phyloP scores from a whole-genome alignment of 2,797 vertebrate genomes.

The Malacoraja senta region DNA sequence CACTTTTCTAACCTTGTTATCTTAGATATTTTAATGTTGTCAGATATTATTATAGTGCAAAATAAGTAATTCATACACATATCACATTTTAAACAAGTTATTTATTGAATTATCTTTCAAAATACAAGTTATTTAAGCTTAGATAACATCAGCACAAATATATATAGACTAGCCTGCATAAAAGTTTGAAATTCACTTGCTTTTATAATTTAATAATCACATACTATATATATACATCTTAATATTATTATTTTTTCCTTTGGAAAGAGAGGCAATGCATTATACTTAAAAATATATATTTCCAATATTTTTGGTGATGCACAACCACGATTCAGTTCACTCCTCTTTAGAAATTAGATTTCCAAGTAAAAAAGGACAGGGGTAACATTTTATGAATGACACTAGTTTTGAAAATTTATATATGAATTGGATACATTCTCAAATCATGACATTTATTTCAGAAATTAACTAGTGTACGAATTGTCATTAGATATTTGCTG shows the following conservation, averaged over 20 bases:
- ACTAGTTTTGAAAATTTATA: neutral
- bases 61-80: neutral
- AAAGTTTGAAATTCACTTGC: neutral
- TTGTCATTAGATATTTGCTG: neutral
- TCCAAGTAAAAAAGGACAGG: neutral
- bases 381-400: neutral
- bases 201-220: neutral
- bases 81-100: neutral
- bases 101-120: conserved; percentile 24
- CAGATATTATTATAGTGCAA: neutral
- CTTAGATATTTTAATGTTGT: neutral
- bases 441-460: neutral
- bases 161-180: neutral
- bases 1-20: too few relatives aligned
- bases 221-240: neutral
- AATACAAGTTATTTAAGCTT: neutral
- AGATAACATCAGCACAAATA: neutral
- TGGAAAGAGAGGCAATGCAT: neutral
- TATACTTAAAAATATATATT: neutral
- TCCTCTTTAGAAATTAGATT: neutral
- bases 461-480: neutral
- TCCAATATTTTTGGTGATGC: neutral
- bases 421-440: neutral
- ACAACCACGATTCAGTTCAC: neutral
- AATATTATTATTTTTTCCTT: neutral